Base-by-base conservation (phyloP, 2,888 invertebrate species). In the Drosophila ezoana region DNA sequence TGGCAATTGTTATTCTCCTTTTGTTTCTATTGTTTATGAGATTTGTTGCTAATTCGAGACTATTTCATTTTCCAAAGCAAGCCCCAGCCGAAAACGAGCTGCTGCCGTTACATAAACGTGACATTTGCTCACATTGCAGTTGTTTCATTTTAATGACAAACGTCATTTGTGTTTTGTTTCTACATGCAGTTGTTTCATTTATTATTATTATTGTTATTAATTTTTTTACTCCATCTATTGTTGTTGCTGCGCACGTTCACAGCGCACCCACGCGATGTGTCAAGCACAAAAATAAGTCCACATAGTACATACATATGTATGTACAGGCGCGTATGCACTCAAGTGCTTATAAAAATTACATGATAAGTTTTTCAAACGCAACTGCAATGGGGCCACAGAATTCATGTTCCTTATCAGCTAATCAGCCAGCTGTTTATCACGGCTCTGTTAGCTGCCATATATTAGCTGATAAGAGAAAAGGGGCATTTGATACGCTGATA, bases 101-200 rank as follows among this genome's bases (percentile, higher is more conserved):
- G 38, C 57, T 52, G 49, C 23, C 43, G 57, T 82, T 76, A 66
- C 66, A 71, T 67, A 76, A 85, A 85, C 85, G 88, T 85, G 86
- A 83, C 83, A 77, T 77, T 85, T 82, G 73, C 72, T 59, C 54
- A 57, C 53, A 60, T 71, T 73, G 66, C 67, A 66, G 48, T 57
- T 48, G 47, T 69, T 71, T 61, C 35, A 35, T 57, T 61, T 52
- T 58, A 65, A 60, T 56, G 49, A 35, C 38, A 45, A 63, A 23
- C 56, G 35, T 28, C 37, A 20, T 23, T 13, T 44, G 14, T 4
- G 54, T 37, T 11, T 49, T 53, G 33, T 38, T 38, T 33, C 49
- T 28, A 43, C 38, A 51, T 60, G 53, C 60, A 33, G 18, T 60
- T 58, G 49, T 43, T 63, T 47, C 20, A 32, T n/a, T 40, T 41